Percentiles rank a stretch among this genome's conserved stretches.
phyloP scores from a whole-genome alignment of 2,888 invertebrate species.

The Scelioninae gen. 2 region DNA sequence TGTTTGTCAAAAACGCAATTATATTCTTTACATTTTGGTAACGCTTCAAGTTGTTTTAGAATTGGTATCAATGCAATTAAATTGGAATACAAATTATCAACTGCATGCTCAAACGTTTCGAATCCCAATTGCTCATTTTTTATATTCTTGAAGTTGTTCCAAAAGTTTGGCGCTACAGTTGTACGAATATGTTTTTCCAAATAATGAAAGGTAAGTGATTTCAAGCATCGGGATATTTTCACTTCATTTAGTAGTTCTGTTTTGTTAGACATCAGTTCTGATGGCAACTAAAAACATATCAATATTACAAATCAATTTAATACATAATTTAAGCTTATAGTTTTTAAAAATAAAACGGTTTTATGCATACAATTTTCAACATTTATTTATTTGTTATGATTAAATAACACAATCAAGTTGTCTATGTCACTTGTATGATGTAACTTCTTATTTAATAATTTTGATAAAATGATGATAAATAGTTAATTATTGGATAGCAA shows the following conservation, averaged over 20 bases:
- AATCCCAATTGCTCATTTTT: constrained; percentile 79
- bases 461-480: too few species aligned
- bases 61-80: constrained; percentile 78
- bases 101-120: constrained; percentile 81
- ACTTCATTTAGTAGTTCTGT: constrained; percentile 16
- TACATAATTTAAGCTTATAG: too few species aligned
- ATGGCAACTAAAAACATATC: constrained; percentile 10
- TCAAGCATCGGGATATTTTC: constrained; percentile 32
- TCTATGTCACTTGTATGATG: too few species aligned
- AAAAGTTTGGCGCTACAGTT: constrained; percentile 80
- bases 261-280: constrained; percentile 26
- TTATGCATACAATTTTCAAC: too few species aligned
- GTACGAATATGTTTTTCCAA: constrained; percentile 80
- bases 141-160: constrained; percentile 79
- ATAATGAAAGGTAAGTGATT: constrained; percentile 64
- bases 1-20: constrained; percentile 77
- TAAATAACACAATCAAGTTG: too few species aligned
- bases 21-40: constrained; percentile 67
- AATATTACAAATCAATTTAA: not conserved
- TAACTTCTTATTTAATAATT: too few species aligned
- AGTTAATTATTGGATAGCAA: too few species aligned
- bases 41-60: constrained; percentile 77
- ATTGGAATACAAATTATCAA: constrained; percentile 79
- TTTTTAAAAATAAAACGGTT: too few species aligned
- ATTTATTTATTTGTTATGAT: too few species aligned